These are phyloP conservation scores for Noctua fimbriata DNA, from an alignment of 2,888 invertebrate species.

Conservation along the genomic window DNA sequence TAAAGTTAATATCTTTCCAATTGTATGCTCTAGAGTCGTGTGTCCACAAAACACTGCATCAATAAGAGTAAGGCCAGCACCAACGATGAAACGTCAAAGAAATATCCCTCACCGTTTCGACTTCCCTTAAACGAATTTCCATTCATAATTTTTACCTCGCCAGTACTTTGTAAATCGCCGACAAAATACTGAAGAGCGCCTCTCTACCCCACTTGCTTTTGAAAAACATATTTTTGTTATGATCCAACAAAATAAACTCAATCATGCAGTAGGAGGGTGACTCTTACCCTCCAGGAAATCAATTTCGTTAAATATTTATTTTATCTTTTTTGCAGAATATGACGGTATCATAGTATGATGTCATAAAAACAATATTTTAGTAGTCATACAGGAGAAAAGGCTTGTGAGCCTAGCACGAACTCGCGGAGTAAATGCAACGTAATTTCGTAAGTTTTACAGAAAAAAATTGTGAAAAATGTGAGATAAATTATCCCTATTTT, in stretches of 20 bases:
- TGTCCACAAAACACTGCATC: conserved; percentile 3
- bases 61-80: not conserved
- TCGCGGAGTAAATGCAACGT: not conserved
- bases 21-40: not conserved
- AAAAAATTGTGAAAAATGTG: not conserved
- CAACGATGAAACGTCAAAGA: not conserved
- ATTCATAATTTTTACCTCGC: conserved; percentile 53
- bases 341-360: conserved; percentile 37
- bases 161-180: conserved; percentile 54
- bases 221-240: conserved; percentile 75
- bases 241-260: conserved; percentile 80
- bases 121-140: conserved; percentile 40
- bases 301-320: conserved; percentile 74
- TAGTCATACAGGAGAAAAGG: not conserved
- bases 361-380: conserved; percentile 24
- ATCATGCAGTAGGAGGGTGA: conserved; percentile 77
- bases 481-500: not conserved
- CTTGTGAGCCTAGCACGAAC: not conserved
- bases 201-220: conserved; percentile 54
- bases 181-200: conserved; percentile 48
- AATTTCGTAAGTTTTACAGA: not conserved
- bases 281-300: conserved; percentile 68
- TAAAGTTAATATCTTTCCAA: not conserved
- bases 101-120: conserved; percentile 17
- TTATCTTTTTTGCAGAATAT: conserved; percentile 48